Percentiles rank a stretch among this genome's conserved stretches.
These are phyloP conservation scores for Ctenodactylus gundi DNA, from an alignment of 2,113 vertebrate genomes.

Conservation along the genomic window DNA sequence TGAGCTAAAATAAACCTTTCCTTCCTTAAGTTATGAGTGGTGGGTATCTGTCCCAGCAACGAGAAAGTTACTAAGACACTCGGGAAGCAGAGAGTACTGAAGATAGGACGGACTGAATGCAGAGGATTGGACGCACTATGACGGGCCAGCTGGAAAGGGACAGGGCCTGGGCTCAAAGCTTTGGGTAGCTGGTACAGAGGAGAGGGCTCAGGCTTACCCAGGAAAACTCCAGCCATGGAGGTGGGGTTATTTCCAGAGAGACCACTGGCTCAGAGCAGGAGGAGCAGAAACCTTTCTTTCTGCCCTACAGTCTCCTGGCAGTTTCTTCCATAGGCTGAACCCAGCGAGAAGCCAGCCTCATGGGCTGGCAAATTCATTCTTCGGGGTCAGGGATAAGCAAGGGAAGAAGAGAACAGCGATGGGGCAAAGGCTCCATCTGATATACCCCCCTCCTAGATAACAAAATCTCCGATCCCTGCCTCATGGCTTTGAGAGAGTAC, in stretches of 20 bases:
- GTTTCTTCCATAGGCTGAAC: background rate
- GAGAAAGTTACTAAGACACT: too few species aligned
- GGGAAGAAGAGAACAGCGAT: accelerated
- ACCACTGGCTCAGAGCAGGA: background rate
- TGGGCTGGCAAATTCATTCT: background rate
- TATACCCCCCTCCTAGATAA: too few species aligned
- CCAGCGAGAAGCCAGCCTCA: background rate
- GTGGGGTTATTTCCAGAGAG: background rate
- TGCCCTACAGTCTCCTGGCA: background rate
- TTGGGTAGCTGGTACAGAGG: background rate
- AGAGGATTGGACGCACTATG: background rate
- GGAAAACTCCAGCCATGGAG: too few species aligned
- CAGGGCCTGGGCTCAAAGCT: background rate
- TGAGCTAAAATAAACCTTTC: too few species aligned
- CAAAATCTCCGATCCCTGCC: background rate
- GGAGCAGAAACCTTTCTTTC: background rate
- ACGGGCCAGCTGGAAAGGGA: background rate
- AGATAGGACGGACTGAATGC: background rate
- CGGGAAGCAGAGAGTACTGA: too few species aligned
- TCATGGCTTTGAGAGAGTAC: background rate
- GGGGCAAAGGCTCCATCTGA: background rate
- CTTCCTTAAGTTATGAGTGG: too few species aligned
- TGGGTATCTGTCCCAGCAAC: too few species aligned
- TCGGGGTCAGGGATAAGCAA: accelerated
- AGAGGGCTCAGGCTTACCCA: background rate